Conservation (phyloP, 2,113 vertebrate genomes). For the Oreotragus oreotragus region DNA sequence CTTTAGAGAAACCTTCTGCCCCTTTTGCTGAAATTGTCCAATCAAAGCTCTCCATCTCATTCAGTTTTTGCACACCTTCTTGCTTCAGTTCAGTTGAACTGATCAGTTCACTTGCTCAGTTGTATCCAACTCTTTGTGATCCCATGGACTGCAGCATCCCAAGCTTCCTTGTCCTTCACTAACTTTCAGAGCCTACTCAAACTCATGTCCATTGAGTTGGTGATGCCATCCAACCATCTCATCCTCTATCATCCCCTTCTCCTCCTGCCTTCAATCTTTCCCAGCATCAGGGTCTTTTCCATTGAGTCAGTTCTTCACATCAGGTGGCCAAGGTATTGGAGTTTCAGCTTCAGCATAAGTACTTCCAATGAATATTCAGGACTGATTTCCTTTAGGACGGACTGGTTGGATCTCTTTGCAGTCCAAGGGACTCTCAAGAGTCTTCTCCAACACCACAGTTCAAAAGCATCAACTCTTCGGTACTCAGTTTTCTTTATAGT, state of each 20-base stretch:
- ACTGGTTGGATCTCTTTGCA: neutral
- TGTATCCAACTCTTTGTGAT: neutral
- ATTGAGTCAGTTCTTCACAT: neutral
- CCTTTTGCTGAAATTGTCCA: neutral
- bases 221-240: neutral
- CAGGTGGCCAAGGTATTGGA: neutral
- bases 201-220: neutral
- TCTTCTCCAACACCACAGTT: neutral
- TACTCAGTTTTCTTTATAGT: neutral
- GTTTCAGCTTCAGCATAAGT: neutral
- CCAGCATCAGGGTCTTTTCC: neutral
- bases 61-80: neutral
- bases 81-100: neutral
- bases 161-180: neutral
- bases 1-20: neutral
- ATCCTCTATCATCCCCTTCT: neutral
- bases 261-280: neutral
- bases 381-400: neutral
- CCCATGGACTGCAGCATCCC: neutral
- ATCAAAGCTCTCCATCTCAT: neutral
- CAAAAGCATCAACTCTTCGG: neutral
- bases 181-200: neutral
- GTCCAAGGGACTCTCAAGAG: neutral
- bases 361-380: neutral
- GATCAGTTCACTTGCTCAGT: neutral